phyloP scores from a whole-genome alignment of 2,797 vertebrate genomes.

The Cossypha dichroa region DNA sequence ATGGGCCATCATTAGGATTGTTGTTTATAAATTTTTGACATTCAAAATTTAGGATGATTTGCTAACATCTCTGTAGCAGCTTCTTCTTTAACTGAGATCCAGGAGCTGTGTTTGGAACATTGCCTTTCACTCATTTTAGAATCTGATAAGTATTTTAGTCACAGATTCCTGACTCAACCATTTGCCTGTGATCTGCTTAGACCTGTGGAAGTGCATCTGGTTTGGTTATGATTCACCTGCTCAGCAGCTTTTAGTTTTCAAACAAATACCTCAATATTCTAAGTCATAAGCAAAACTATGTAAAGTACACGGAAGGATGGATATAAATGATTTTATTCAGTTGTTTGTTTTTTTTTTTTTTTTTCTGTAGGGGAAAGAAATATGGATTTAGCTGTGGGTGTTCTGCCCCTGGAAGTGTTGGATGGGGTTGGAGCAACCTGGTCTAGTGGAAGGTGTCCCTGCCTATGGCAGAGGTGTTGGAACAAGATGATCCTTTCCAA shows the following conservation, averaged over 20 bases:
- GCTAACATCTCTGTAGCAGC: background rate
- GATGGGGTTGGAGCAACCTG: background rate
- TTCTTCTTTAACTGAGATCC: background rate
- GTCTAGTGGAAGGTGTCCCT: background rate
- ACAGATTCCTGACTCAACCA: background rate
- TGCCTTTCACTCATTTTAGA: background rate
- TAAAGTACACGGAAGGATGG: background rate
- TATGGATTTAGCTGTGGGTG: background rate
- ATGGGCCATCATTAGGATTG: background rate
- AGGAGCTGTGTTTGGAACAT: background rate
- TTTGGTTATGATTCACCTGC: background rate
- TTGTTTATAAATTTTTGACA: slow-evolving; percentile 20
- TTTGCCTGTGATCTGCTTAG: background rate
- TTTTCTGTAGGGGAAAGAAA: background rate
- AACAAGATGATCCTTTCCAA: background rate
- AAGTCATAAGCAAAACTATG: background rate
- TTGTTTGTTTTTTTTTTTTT: background rate
- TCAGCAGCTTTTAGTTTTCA: background rate
- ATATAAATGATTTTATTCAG: background rate
- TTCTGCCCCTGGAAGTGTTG: background rate
- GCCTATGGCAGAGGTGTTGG: rapidly evolving
- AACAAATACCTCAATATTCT: background rate
- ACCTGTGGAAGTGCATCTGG: background rate
- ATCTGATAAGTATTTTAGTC: background rate
- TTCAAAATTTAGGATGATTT: slow-evolving; percentile 33